Evolutionary conservation across 2,113 vertebrate genomes (phyloP).

Genomic region (Falcunculus frontatus): DNA sequence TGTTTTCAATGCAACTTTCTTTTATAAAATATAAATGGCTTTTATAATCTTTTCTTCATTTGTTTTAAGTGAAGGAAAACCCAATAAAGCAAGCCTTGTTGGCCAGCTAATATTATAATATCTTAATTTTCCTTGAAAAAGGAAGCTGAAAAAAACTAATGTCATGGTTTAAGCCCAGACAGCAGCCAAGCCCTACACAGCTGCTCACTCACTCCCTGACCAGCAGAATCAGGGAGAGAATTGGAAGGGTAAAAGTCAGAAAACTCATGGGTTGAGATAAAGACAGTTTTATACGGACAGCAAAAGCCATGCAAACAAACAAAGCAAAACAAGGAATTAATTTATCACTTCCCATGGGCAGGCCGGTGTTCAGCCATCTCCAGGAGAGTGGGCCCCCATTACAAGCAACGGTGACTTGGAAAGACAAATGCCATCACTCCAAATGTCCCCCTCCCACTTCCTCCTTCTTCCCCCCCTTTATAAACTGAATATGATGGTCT

Average conservation of each 20-base stretch:
- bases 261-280: background rate
- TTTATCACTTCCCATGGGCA: too few relatives aligned
- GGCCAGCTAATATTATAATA: background rate
- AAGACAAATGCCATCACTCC: background rate
- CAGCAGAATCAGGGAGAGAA: background rate
- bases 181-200: background rate
- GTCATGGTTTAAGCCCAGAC: background rate
- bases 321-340: background rate
- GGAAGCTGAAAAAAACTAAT: background rate
- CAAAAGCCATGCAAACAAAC: rapidly evolving
- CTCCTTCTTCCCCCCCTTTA: too few relatives aligned
- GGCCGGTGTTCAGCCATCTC: background rate
- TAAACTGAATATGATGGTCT: too few relatives aligned
- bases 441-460: background rate
- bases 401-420: background rate
- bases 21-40: background rate
- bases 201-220: background rate
- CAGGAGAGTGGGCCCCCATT: background rate
- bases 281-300: background rate
- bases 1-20: background rate
- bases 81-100: background rate
- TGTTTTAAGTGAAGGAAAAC: background rate
- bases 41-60: background rate
- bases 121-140: background rate
- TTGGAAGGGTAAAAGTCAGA: background rate